Conservation (phyloP, 2,888 invertebrate species). For the Digitonthophagus gazella region DNA sequence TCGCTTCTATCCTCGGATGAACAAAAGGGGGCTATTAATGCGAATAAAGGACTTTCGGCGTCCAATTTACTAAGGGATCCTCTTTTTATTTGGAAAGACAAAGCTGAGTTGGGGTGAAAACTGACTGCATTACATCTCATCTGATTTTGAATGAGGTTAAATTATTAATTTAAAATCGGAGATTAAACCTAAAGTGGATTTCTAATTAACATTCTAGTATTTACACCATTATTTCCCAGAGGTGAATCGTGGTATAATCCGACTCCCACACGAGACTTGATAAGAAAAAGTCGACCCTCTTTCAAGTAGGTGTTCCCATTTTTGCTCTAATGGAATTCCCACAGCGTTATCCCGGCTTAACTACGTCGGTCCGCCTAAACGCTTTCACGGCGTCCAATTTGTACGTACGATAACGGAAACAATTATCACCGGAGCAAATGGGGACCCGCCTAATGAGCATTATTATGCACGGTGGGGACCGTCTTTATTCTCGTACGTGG, state of each 20-base stretch:
- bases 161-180: not conserved
- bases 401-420: not conserved
- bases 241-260: no score
- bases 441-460: not conserved
- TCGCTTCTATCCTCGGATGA: not conserved
- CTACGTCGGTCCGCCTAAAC: not conserved
- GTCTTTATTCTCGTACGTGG: not conserved
- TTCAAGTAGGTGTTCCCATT: not conserved
- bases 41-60: slow-evolving; percentile 8
- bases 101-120: not conserved
- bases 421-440: not conserved
- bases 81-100: not conserved
- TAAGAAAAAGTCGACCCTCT: not conserved
- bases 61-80: slow-evolving; percentile 9
- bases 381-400: not conserved
- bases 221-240: no score
- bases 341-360: not conserved
- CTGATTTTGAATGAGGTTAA: not conserved
- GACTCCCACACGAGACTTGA: not conserved
- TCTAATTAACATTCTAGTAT: no score
- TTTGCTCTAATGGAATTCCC: not conserved
- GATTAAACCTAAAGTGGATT: no score
- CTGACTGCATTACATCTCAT: no score
- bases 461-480: not conserved
- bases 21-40: slow-evolving; percentile 11